Evolutionary conservation across 2,888 invertebrate species (phyloP), one percentile per base, ranked within the genome.

Genomic region (Chaetoderma sp.): DNA sequence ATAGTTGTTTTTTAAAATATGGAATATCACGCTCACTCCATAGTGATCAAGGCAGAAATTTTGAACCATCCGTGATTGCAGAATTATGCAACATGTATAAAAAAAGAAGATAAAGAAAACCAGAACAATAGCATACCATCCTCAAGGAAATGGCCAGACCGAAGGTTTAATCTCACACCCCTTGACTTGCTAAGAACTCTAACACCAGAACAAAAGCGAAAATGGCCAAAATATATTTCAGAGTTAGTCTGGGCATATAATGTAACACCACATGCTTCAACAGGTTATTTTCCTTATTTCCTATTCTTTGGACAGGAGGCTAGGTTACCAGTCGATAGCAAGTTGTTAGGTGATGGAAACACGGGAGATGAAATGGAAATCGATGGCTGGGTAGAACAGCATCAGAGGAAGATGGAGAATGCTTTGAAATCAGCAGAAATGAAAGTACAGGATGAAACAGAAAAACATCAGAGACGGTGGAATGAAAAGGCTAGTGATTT

Each of bases 371-470:
- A n/a, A n/a, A n/a, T n/a, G n/a, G n/a, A n/a, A n/a, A n/a, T n/a
- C n/a, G n/a, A n/a, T n/a, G n/a, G n/a, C n/a, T 68, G 58, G 61
- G 56, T 68, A 27, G 23, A 42, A 10, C 30, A 30, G 27, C 68
- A 68, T 18, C 44, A 55, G n/a, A 10, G 50, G 1, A 32, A 49
- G n/a, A 25, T 63, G 5, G 23, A 47, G 47, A 25, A 36, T 16
- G 27, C 56, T 2, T 56, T 56, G n/a, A n/a, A 27, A 18, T 10
- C 23, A 27, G 65, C 60, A 18, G 8, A 25, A 28, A 25, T 16
- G 44, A 36, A 32, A 25, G 52, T 21, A 3, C 60, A 64, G 36
- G 42, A 42, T 8, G 60, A 60, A 25, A 50, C 52, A n/a, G n/a
- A n/a, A n/a, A n/a, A n/a, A n/a, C n/a, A n/a, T n/a, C n/a, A n/a